phyloP scores from a whole-genome alignment of 2,113 vertebrate species.

The Pluvialis apricaria region DNA sequence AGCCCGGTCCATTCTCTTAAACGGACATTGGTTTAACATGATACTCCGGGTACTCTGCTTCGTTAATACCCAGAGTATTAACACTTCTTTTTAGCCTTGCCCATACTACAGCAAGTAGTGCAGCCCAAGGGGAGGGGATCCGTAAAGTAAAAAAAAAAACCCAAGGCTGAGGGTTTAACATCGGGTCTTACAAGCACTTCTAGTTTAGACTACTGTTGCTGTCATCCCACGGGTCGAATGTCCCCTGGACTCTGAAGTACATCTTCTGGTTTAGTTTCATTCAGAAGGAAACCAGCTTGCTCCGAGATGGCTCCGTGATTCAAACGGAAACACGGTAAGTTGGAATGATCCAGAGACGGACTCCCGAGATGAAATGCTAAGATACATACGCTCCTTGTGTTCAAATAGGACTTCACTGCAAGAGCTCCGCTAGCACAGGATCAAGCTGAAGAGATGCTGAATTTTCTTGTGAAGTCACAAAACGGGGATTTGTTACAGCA shows the following conservation, averaged over 20 bases:
- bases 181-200: background rate
- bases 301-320: rapidly evolving
- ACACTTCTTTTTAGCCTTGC: background rate
- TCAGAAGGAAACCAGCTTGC: background rate
- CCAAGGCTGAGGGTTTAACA: background rate
- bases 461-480: background rate
- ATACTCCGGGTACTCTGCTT: background rate
- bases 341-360: background rate
- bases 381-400: background rate
- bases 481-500: background rate
- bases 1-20: background rate
- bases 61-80: background rate
- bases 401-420: background rate
- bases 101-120: background rate
- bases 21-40: background rate
- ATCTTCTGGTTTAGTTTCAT: background rate
- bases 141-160: background rate
- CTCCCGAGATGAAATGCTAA: background rate
- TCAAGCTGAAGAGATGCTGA: background rate
- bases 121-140: background rate
- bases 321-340: rapidly evolving
- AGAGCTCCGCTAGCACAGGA: background rate
- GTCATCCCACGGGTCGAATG: rapidly evolving
- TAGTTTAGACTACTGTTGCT: background rate
- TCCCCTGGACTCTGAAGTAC: background rate